phyloP scores from a whole-genome alignment of 2,113 vertebrate genomes.

The Ranitomeya imitator region DNA sequence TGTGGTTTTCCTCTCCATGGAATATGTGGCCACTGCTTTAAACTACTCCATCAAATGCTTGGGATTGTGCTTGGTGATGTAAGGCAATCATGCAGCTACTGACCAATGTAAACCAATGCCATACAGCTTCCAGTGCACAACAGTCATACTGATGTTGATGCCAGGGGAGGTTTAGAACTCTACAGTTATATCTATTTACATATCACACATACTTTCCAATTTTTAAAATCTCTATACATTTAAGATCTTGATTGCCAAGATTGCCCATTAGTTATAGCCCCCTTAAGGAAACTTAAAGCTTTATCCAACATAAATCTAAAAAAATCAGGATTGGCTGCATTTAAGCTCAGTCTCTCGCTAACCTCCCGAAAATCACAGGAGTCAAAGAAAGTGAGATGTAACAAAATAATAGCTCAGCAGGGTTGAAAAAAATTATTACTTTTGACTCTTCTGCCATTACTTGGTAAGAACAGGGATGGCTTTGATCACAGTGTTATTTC shows the following conservation, averaged over 20 bases:
- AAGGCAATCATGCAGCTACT: too few relatives aligned
- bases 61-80: too few relatives aligned
- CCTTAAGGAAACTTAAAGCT: not conserved
- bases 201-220: not conserved
- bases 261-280: not conserved
- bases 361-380: not conserved
- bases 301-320: not conserved
- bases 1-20: too few relatives aligned
- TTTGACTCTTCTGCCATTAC: not conserved
- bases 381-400: not conserved
- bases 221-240: not conserved
- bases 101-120: too few relatives aligned
- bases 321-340: not conserved
- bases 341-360: not conserved
- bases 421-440: not conserved
- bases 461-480: not conserved
- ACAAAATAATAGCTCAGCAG: not conserved
- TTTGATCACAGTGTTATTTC: slow-evolving; percentile 11
- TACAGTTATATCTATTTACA: too few relatives aligned
- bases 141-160: too few relatives aligned
- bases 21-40: too few relatives aligned
- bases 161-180: too few relatives aligned
- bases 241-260: not conserved
- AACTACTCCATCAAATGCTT: too few relatives aligned
- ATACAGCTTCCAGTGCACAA: too few relatives aligned